These are phyloP conservation scores for Aromia moschata DNA, from an alignment of 2,888 invertebrate genomes.

Conservation along the genomic window DNA sequence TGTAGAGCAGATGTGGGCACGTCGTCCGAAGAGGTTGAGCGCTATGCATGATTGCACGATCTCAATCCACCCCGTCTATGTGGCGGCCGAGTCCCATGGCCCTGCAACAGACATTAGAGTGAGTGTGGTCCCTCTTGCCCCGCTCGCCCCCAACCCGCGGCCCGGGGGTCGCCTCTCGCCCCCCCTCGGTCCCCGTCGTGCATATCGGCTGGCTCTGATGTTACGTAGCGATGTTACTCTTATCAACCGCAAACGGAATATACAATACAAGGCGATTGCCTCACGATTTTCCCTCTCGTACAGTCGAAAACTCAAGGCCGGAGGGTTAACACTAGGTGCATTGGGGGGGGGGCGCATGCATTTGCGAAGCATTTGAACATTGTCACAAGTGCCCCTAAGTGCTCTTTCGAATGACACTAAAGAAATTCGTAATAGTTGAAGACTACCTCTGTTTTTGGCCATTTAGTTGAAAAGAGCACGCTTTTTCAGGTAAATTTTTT, in stretches of 20 bases:
- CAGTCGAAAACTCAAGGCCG: background rate
- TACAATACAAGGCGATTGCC: constrained; percentile 48
- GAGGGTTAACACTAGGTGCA: too few relatives aligned
- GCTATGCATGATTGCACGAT: constrained; percentile 59
- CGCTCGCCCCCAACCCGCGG: constrained; percentile 34
- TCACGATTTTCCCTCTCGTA: background rate
- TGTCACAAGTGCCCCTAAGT: too few relatives aligned
- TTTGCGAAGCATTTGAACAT: too few relatives aligned
- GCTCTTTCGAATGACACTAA: too few relatives aligned
- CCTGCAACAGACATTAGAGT: constrained; percentile 57
- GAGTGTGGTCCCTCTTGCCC: constrained; percentile 34
- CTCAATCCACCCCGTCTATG: constrained; percentile 61
- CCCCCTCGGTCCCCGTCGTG: constrained; percentile 38
- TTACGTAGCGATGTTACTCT: constrained; percentile 48
- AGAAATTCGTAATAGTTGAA: too few relatives aligned
- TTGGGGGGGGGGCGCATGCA: too few relatives aligned
- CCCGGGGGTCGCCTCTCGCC: constrained; percentile 25
- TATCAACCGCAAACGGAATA: constrained; percentile 60
- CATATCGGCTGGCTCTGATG: constrained; percentile 39
- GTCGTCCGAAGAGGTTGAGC: constrained; percentile 51
- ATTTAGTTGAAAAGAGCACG: too few relatives aligned
- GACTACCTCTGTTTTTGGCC: too few relatives aligned
- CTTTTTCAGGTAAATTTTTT: too few relatives aligned
- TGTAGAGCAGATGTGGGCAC: constrained; percentile 53
- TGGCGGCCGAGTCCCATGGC: constrained; percentile 59